Base-by-base conservation (phyloP, 1,140 invertebrate species). In the Nomia melanderi region DNA sequence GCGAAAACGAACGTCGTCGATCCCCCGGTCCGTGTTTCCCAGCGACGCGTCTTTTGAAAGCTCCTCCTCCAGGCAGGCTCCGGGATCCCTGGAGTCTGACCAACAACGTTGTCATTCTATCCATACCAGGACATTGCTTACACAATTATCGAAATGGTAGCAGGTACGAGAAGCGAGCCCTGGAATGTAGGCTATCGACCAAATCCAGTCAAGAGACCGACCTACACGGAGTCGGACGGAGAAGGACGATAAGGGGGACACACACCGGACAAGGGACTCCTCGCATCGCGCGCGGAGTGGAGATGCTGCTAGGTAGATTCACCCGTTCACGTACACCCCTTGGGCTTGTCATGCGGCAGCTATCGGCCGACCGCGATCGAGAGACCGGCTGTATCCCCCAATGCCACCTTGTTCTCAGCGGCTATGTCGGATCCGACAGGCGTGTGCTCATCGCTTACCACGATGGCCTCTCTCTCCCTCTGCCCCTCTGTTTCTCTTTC, bases 341-440 rank as follows among this genome's bases (percentile, higher is more conserved):
- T 78, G 85, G 85, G 82, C 85, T 87, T 86, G 84, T 86, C 84
- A 86, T 84, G 84, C 64, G 84, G 82, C 71, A 76, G 75, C 79
- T 88, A 88, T 87, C 86, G 79, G 77, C 66, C 78, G 70, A 84
- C 84, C 81, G 63, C 86, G 84, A 86, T 87, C 82, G 82, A 84
- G 82, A 81, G 79, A 64, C 80, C 54, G 70, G 79, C 83, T 83
- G 78, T 85, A 85, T 84, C 82, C 82, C 69, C 81, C 81, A 85
- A 86, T 86, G 70, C 86, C 84, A 84, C 79, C 82, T 88, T 83
- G 78, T 86, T 83, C 80, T 85, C 84, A 62, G 75, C 75, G 75
- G 79, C 83, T 78, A 86, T 83, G 81, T 80, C 53, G 63, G 74
- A 79, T 79, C 78, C 63, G 83, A 87, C 86, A 85, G 79, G 80